phyloP scores from a whole-genome alignment of 2,888 invertebrate genomes.

The Pemphredon lugubris region DNA sequence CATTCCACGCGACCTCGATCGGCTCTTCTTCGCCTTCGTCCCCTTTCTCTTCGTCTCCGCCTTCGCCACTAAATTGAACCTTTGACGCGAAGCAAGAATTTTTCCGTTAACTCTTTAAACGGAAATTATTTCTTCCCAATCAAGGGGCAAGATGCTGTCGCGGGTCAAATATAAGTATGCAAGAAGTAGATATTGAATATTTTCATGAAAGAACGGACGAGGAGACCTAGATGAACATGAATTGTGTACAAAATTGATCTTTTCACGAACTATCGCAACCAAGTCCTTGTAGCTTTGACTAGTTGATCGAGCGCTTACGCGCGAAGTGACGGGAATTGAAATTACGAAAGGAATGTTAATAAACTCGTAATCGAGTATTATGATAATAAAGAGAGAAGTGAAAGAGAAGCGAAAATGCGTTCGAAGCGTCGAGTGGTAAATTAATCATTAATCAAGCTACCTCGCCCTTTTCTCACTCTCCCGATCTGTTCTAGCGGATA shows the following conservation, averaged over 20 bases:
- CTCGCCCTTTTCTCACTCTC: conserved; percentile 31
- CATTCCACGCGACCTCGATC: conserved; percentile 4
- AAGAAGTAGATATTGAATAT: too few relatives aligned
- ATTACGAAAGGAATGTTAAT: neutral
- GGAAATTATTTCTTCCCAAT: too few relatives aligned
- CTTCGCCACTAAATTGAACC: conserved; percentile 6
- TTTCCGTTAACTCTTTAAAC: neutral
- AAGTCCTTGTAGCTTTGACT: too few relatives aligned
- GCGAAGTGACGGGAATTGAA: neutral
- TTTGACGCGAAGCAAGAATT: neutral
- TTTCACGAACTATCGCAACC: too few relatives aligned
- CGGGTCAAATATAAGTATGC: too few relatives aligned
- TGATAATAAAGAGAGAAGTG: neutral
- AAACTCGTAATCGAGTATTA: neutral
- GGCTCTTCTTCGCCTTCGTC: conserved; percentile 20
- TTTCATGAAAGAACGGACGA: too few relatives aligned
- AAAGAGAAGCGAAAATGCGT: conserved; percentile 1
- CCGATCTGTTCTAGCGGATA: conserved; percentile 25
- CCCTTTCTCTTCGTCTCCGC: conserved; percentile 16
- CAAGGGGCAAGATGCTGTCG: too few relatives aligned
- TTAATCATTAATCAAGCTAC: conserved; percentile 37
- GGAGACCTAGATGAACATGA: too few relatives aligned
- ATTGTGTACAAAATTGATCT: too few relatives aligned
- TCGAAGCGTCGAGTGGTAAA: conserved; percentile 20
- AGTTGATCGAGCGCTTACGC: too few relatives aligned